Base-by-base conservation (phyloP, 2,888 invertebrate species). In the Drosophila meridiana region DNA sequence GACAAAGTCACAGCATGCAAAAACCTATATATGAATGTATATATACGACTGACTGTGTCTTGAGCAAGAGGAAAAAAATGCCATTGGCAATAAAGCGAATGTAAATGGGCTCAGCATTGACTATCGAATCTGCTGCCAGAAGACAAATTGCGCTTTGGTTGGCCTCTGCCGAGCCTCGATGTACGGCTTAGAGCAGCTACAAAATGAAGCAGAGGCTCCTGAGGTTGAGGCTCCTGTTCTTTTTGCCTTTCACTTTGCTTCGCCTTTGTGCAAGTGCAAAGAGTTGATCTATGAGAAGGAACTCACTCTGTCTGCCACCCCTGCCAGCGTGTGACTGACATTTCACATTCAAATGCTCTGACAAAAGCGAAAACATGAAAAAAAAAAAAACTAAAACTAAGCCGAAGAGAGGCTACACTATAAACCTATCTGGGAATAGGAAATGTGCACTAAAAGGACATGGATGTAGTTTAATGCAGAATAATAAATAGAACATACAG, bases 61-160 rank as follows among this genome's bases (percentile, higher is more conserved):
- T 43, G 28, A 40, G 47, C 1, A 9, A 8, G 11, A 42, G 20
- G 20, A 57, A 63, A 64, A 67, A 55, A 67, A 66, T 34, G 65
- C 62, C 70, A 67, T 34, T 70, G 76, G 69, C 73, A 80, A 78
- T 73, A 78, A 73, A 78, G 80, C 60, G 79, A 86, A 68, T 85
- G 86, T 78, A 83, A 90, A 87, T 81, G 80, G 83, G 88, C 81
- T 86, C 82, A 84, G 75, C 76, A 81, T 76, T 77, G 83, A 82
- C 80, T 75, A 82, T 89, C 80, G 88, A 76, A 69, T 73, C 84
- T 78, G 83, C 68, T 80, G 86, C 68, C 82, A 83, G 73, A 90
- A 92, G 92, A 91, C 91, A 92, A 92, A 91, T 91, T 91, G 89
- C 91, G 82, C 89, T 88, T 88, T 84, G 88, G 81, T 70, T 74